Evolutionary conservation across 35 echinoderm and acorn worm species (phyloP).

Genomic region (Hemicentrotus pulcherrimus): DNA sequence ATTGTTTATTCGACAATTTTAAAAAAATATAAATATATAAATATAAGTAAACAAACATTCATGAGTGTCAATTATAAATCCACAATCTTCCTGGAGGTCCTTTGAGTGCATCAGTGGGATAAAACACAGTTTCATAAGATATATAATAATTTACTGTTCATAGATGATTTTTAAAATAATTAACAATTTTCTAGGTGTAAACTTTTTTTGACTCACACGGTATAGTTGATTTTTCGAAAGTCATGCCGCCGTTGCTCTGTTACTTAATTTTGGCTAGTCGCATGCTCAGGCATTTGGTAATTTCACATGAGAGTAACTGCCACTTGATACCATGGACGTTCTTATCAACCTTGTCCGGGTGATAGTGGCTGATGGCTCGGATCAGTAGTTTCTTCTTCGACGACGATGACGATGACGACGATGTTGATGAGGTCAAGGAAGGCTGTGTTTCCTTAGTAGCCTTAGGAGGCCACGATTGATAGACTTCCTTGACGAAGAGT

Average conservation of each 20-base stretch:
- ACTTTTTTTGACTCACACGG: no score
- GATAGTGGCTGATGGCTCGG: conserved; percentile 55
- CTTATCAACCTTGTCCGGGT: conserved; percentile 59
- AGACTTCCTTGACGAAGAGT: neutral
- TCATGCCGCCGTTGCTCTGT: neutral
- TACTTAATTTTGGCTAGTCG: neutral
- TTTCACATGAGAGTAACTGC: conserved; percentile 54
- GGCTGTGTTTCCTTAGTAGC: neutral
- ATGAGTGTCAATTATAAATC: no score
- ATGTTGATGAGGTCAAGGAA: neutral
- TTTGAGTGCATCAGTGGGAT: no score
- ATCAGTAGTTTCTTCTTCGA: conserved; percentile 50
- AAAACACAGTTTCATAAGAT: no score
- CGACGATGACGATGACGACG: neutral
- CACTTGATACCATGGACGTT: conserved; percentile 53
- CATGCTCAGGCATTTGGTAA: conserved; percentile 45
- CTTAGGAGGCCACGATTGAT: neutral
- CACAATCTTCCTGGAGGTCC: no score
- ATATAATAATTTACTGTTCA: no score
- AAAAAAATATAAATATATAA: no score
- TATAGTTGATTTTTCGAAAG: no score
- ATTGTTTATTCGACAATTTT: no score
- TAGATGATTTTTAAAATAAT: no score
- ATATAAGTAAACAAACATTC: no score
- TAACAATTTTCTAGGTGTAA: no score